Base-by-base conservation (phyloP, 2,113 vertebrate genomes). In the Prionailurus bengalensis region DNA sequence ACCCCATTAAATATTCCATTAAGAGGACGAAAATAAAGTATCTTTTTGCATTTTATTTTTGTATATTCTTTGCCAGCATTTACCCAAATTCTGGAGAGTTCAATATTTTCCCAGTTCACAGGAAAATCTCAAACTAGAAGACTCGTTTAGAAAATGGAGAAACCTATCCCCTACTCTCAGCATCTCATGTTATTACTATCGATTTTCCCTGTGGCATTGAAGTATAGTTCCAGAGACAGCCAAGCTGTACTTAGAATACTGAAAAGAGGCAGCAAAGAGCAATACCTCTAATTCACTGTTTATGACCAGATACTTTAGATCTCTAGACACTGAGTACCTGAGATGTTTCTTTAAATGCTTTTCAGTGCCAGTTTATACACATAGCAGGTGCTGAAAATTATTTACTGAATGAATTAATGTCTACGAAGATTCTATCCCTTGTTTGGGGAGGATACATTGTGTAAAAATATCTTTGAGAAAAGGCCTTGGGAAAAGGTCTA, bases 141-240 rank as follows among this genome's bases (percentile, higher is more conserved):
- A 96, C 74, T 94, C 95, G 84, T 94, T 98, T 95, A 94, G 89
- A 97, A 95, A 98, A 89, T 51, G 86, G 91, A 91, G 93, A 95
- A 96, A 91, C 31, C n/a, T 81, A 87, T 92, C 66, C 53, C 90
- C 84, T 25, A 53, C 79, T 93, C 89, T 91, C 27, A 79, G 81
- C 96, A 91, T 92, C 78, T 89, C 85, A 23, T 96, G 85, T 97
- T 98, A 96, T 95, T 97, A 95, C 89, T 97, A 97, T 98, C 0
- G 89, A 98, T 97, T 97, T 97, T 97, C 71, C n/a, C 58, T 15
- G 93, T 88, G 73, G 80, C 78, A 65, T 39, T 94, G 82, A 94
- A 96, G 93, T 45, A 96, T 81, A 93, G 93, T 68, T 97, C 78
- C 91, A 74, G 27, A 97, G 61, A 96, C 76, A 97, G 91, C n/a